A percentile compares a stretch with the other conserved stretches of the same genome.
phyloP scores from a whole-genome alignment of 2,888 invertebrate species.

The Oscheius myriophilus region DNA sequence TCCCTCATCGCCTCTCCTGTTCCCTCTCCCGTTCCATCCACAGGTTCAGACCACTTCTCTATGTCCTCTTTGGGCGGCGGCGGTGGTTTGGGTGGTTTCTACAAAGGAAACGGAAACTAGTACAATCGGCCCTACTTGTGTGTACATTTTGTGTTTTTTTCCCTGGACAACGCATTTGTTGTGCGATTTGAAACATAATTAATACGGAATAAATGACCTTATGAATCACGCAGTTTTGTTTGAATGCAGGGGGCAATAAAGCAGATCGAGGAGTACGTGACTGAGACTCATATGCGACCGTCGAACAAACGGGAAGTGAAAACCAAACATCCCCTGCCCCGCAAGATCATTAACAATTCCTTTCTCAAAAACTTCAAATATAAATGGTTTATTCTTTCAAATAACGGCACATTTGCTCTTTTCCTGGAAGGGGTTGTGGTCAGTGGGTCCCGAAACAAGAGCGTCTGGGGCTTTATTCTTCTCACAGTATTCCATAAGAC shows the following conservation, averaged over 20 bases:
- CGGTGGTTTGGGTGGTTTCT: conserved; percentile 31
- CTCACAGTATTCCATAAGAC: conserved; percentile 63
- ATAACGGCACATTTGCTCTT: conserved; percentile 59
- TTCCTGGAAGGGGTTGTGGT: conserved; percentile 66
- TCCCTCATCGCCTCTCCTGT: background rate
- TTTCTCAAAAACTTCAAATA: background rate
- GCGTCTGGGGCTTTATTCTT: conserved; percentile 55
- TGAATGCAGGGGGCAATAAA: conserved; percentile 59
- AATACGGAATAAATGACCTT: too few species aligned
- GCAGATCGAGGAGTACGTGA: conserved; percentile 72
- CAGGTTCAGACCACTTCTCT: conserved; percentile 5
- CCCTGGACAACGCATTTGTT: too few species aligned
- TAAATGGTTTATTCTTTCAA: conserved; percentile 29
- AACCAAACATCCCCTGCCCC: background rate
- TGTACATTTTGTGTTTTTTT: too few species aligned
- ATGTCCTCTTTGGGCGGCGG: conserved; percentile 1
- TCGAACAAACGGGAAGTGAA: conserved; percentile 8
- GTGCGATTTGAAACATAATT: too few species aligned
- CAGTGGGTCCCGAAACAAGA: conserved; percentile 57
- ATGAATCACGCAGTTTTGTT: too few species aligned
- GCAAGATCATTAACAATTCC: background rate
- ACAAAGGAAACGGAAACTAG: conserved; percentile 31
- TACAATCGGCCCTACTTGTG: too few species aligned
- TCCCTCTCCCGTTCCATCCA: background rate
- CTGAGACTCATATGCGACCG: conserved; percentile 84